Conservation (phyloP, 2,113 vertebrate species). For the Semnopithecus entellus region DNA sequence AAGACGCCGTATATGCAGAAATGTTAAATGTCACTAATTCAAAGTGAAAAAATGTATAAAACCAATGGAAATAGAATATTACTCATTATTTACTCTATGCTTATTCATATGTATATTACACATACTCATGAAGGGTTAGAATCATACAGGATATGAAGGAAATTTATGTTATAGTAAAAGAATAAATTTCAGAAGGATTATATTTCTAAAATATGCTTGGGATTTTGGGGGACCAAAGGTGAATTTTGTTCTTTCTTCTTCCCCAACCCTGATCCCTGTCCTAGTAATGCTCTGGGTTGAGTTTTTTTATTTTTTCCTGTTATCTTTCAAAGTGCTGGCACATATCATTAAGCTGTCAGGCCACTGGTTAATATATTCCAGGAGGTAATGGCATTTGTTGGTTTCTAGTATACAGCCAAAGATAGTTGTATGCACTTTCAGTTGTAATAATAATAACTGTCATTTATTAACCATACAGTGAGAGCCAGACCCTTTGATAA, state of each 20-base stretch:
- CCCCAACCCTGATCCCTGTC: accelerated
- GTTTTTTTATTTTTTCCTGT: neutral
- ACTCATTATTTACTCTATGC: neutral
- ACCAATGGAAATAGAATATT: neutral
- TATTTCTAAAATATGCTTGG: neutral
- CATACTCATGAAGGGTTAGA: neutral
- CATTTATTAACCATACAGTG: neutral
- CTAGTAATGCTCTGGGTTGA: neutral
- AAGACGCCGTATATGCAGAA: neutral
- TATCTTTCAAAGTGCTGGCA: neutral
- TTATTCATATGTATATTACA: neutral
- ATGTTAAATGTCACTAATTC: neutral
- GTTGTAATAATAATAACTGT: neutral
- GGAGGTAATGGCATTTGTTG: neutral
- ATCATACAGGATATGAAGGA: neutral
- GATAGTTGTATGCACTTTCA: neutral
- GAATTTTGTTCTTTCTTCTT: neutral
- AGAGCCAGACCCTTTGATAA: neutral
- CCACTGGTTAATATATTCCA: neutral
- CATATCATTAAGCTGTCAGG: neutral
- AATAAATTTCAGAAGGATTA: neutral
- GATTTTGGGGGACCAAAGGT: neutral
- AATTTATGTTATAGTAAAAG: neutral
- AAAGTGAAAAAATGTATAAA: neutral
- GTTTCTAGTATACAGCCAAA: neutral